Conservation (phyloP, 2,888 invertebrate genomes). For the Leucoptera coffeella region DNA sequence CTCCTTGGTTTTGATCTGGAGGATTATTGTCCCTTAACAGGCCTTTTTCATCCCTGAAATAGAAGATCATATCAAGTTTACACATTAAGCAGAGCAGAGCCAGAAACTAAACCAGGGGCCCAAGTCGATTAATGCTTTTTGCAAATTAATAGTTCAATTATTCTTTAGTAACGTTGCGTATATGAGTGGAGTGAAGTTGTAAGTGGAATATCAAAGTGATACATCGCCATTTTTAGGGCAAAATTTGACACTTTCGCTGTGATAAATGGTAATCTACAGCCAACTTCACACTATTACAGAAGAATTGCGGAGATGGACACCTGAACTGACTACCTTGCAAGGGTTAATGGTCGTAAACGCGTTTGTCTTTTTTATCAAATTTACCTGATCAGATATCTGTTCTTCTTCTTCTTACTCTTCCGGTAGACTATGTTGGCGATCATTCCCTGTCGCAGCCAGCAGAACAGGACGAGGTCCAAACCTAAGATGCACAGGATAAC, state of each 20-base stretch:
- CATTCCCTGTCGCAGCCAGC: conserved; percentile 56
- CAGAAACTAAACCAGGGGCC: too few species aligned
- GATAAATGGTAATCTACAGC: not conserved
- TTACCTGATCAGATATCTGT: not conserved
- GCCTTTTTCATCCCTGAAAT: conserved; percentile 38
- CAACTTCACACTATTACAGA: not conserved
- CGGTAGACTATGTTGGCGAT: conserved; percentile 56
- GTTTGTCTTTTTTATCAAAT: not conserved
- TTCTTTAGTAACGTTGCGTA: too few species aligned
- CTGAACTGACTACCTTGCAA: not conserved
- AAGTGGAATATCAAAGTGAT: too few species aligned
- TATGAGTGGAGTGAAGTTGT: too few species aligned
- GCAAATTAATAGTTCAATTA: too few species aligned
- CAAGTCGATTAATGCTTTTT: too few species aligned
- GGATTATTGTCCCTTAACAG: conserved; percentile 17
- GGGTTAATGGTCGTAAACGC: not conserved
- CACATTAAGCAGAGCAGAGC: too few species aligned
- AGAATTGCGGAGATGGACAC: too few species aligned
- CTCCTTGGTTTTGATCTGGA: conserved; percentile 9
- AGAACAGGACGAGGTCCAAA: conserved; percentile 74
- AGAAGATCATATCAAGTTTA: too few species aligned
- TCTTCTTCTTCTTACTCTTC: conserved; percentile 54
- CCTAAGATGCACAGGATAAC: conserved; percentile 69
- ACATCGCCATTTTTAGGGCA: too few species aligned
- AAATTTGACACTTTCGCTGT: too few species aligned